phyloP scores from a whole-genome alignment of 2,888 invertebrate species.

The Hofmannophila pseudospretella region DNA sequence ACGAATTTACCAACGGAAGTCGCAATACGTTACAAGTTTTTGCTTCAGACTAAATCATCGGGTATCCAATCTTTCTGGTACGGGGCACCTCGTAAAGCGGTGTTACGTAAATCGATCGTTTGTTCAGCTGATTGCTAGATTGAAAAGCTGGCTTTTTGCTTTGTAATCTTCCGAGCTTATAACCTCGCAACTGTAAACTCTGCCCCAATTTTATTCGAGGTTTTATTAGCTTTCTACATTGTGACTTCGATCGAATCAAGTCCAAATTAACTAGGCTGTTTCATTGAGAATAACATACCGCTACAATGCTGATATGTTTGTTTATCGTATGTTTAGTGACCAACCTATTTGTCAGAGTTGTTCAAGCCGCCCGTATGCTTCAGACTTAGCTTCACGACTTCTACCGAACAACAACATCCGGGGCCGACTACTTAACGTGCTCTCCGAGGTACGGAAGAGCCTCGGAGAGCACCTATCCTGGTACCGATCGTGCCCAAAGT shows the following conservation, averaged over 20 bases:
- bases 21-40: conserved; percentile 52
- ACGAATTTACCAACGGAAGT: conserved; percentile 46
- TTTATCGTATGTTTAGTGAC: too few species aligned
- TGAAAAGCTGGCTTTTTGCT: conserved; percentile 52
- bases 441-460: too few species aligned
- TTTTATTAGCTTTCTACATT: not conserved
- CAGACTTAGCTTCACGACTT: too few species aligned
- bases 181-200: not conserved
- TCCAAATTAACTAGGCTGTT: too few species aligned
- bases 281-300: too few species aligned
- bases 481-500: too few species aligned
- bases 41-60: conserved; percentile 41
- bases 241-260: not conserved
- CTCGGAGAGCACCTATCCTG: too few species aligned
- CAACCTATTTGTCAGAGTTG: too few species aligned
- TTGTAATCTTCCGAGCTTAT: conserved; percentile 36
- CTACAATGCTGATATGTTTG: too few species aligned
- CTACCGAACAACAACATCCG: too few species aligned
- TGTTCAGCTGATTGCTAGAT: conserved; percentile 63
- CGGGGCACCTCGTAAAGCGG: conserved; percentile 46
- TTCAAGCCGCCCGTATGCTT: too few species aligned
- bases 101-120: conserved; percentile 63
- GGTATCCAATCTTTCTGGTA: conserved; percentile 36
- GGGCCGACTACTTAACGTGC: too few species aligned
- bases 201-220: conserved; percentile 1